phyloP scores from a whole-genome alignment of 1,140 invertebrate species.

The Drosophila obscura region DNA sequence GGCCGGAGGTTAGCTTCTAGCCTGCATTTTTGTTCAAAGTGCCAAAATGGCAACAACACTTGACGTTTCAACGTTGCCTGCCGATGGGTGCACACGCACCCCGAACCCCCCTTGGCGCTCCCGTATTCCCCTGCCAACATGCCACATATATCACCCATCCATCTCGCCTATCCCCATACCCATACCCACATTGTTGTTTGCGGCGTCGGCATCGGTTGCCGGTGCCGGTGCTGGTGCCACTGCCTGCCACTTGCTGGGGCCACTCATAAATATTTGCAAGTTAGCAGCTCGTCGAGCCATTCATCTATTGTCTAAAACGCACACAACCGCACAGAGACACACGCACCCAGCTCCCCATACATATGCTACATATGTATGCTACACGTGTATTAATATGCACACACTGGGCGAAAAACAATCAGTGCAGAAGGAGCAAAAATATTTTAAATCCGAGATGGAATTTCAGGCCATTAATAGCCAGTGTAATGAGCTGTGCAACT shows the following conservation, averaged over 20 bases:
- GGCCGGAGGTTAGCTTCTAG: constrained; percentile 64
- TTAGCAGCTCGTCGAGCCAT: constrained; percentile 81
- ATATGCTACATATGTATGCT: constrained; percentile 33
- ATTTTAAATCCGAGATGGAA: too few species aligned
- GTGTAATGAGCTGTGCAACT: too few species aligned
- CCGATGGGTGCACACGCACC: constrained; percentile 39
- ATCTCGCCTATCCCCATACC: constrained; percentile 18
- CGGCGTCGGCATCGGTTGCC: constrained; percentile 44
- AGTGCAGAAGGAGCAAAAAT: neutral
- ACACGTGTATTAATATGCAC: constrained; percentile 21
- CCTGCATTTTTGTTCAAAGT: constrained; percentile 78
- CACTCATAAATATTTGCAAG: constrained; percentile 83
- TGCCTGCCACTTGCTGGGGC: constrained; percentile 71
- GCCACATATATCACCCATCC: constrained; percentile 18
- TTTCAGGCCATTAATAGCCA: too few species aligned
- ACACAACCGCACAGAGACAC: constrained; percentile 42
- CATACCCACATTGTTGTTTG: constrained; percentile 49
- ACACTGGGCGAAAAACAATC: constrained; percentile 20
- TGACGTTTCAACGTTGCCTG: constrained; percentile 65
- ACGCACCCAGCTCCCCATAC: constrained; percentile 1
- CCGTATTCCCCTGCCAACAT: neutral
- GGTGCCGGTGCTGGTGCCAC: constrained; percentile 13
- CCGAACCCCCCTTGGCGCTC: neutral
- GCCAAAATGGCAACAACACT: constrained; percentile 81
- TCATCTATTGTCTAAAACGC: constrained; percentile 72